Evolutionary conservation across 1,140 invertebrate species (phyloP).

Genomic region (Mya arenaria): DNA sequence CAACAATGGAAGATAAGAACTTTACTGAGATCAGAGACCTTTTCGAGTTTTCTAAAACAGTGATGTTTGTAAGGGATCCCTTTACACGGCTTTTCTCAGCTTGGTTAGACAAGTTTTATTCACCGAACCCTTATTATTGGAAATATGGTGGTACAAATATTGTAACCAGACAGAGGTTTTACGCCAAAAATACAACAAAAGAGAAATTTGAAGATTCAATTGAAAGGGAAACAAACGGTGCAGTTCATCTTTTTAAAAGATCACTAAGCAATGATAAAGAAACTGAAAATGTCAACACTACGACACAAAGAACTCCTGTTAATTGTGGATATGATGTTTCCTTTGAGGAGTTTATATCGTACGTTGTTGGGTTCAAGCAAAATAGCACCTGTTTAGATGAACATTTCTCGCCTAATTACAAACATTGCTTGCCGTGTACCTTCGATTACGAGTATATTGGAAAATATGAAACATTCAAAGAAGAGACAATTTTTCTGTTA

Average conservation of each 20-base stretch:
- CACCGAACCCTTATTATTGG: conserved; percentile 27
- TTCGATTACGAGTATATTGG: conserved; percentile 22
- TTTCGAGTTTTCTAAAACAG: background rate
- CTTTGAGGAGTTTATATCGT: conserved; percentile 33
- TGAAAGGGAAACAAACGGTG: background rate
- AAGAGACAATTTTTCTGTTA: conserved; percentile 11
- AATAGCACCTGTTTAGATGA: background rate
- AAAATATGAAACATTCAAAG: conserved; percentile 35
- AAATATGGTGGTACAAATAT: background rate
- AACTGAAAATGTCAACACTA: background rate
- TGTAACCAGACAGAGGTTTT: background rate
- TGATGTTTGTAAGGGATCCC: conserved; percentile 45
- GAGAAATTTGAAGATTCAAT: no score
- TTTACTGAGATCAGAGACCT: background rate
- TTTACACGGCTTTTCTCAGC: conserved; percentile 41
- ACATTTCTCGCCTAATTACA: conserved; percentile 32
- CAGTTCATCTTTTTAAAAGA: background rate
- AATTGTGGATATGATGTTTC: conserved; percentile 32
- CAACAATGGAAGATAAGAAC: background rate
- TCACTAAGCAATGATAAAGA: background rate
- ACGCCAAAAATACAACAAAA: no score
- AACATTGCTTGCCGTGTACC: conserved; percentile 23
- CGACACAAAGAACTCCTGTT: no score
- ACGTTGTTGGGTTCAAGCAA: background rate
- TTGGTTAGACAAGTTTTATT: conserved; percentile 51